phyloP scores from a whole-genome alignment of 2,113 vertebrate genomes.

The Halcyon malimbica region DNA sequence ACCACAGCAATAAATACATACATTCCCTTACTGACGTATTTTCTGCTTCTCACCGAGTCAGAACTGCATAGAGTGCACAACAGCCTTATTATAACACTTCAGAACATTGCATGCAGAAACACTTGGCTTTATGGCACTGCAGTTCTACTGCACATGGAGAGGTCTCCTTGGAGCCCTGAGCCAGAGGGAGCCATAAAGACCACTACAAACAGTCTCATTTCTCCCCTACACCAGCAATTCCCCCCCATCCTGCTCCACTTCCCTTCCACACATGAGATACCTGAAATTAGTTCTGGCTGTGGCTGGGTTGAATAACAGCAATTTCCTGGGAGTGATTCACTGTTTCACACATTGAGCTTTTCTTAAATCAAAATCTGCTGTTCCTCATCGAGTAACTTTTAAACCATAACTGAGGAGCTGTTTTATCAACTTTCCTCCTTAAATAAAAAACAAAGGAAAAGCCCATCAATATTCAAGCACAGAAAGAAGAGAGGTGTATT shows the following conservation, averaged over 20 bases:
- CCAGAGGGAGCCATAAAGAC: neutral
- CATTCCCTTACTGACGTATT: neutral
- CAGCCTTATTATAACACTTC: neutral
- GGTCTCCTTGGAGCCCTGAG: neutral
- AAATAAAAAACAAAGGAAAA: neutral
- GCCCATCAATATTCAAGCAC: neutral
- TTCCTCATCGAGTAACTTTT: neutral
- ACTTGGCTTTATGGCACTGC: neutral
- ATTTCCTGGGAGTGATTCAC: neutral
- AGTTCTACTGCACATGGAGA: neutral
- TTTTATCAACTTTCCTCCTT: neutral
- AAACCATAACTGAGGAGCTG: too few species aligned
- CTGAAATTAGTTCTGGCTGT: neutral
- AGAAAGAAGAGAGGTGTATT: neutral
- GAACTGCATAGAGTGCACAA: neutral
- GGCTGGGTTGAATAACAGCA: neutral
- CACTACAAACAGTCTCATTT: neutral
- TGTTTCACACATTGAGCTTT: neutral
- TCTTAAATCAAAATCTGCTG: neutral
- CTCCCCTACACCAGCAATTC: neutral
- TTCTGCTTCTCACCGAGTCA: neutral
- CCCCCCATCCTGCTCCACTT: neutral
- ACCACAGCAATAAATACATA: neutral
- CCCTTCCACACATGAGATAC: neutral
- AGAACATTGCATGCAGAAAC: neutral